phyloP scores from a whole-genome alignment of 2,113 vertebrate genomes.

The Marcusenius ussheri region DNA sequence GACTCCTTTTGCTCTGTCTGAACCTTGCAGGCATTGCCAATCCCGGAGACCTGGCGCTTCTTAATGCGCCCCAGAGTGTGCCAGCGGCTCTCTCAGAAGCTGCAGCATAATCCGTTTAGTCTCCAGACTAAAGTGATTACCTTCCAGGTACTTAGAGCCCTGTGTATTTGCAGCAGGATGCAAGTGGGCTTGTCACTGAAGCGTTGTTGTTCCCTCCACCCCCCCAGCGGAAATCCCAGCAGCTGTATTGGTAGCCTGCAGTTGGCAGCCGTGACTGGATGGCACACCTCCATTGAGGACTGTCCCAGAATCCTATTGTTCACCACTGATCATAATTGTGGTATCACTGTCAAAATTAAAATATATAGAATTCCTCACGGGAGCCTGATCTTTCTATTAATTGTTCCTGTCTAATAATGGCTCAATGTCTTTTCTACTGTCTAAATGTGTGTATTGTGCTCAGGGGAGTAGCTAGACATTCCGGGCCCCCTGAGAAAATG shows the following conservation, averaged over 20 bases:
- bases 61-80: neutral
- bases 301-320: neutral
- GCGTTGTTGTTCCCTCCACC: neutral
- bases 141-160: conserved; percentile 2
- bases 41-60: neutral
- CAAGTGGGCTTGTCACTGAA: neutral
- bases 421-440: neutral
- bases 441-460: neutral
- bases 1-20: neutral
- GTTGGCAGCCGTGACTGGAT: neutral
- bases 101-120: neutral
- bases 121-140: neutral
- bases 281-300: neutral
- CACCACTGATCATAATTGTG: neutral
- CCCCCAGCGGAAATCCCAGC: neutral
- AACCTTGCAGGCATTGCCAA: neutral
- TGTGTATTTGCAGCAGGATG: neutral
- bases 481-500: neutral
- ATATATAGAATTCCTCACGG: neutral
- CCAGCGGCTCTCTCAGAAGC: neutral
- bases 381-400: neutral
- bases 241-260: neutral
- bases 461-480: neutral
- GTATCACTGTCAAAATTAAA: neutral
- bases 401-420: neutral